Percentiles rank a stretch among this genome's conserved stretches.
Conservation (phyloP, 2,113 vertebrate species). For the Ahaetulla prasina region DNA sequence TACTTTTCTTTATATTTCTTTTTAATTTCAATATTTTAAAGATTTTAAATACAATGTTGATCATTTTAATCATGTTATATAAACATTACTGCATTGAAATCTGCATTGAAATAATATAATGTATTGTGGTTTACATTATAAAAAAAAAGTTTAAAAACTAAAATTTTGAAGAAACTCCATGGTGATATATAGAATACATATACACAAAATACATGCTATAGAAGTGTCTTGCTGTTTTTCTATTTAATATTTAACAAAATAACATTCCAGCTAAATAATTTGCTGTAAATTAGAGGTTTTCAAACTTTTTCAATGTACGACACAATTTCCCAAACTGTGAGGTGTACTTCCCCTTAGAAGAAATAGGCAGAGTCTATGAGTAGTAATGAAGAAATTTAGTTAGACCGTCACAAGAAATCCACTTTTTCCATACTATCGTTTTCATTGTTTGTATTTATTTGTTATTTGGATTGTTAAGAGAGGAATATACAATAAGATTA, state of each 20-base stretch:
- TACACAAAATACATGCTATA: not conserved
- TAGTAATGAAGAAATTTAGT: not conserved
- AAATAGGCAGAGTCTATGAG: not conserved
- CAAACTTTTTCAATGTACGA: not conserved
- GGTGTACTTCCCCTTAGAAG: not conserved
- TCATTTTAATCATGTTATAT: not conserved
- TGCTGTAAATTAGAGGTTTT: not conserved
- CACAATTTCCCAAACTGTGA: not conserved
- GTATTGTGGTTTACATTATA: not conserved
- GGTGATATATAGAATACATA: not conserved
- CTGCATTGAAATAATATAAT: not conserved
- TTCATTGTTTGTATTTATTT: not conserved
- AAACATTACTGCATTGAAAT: not conserved
- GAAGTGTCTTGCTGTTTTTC: not conserved
- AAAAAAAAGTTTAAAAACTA: not conserved
- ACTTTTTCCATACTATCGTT: not conserved
- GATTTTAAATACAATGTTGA: not conserved
- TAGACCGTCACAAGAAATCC: not conserved
- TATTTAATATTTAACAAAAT: not conserved
- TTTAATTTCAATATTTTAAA: not conserved
- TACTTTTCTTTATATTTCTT: not conserved
- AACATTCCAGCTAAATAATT: not conserved
- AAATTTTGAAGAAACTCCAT: not conserved
- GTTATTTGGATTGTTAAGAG: not conserved
- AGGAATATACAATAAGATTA: not conserved